Evolutionary conservation across 1,140 invertebrate genomes (phyloP), one percentile per base, ranked within the genome.

Genomic region (Hypsibius dujardini): DNA sequence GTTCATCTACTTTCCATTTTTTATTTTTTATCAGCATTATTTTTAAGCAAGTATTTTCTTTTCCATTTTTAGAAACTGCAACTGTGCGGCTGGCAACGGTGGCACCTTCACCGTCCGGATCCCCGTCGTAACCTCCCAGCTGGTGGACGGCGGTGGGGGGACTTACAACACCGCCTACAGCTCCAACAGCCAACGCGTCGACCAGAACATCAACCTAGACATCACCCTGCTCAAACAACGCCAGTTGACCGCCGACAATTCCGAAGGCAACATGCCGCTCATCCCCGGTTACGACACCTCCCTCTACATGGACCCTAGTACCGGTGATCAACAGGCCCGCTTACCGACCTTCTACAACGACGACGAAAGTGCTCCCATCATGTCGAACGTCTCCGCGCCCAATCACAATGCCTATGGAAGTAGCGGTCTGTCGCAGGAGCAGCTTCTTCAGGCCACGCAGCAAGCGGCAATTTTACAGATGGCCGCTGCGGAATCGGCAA

Each of bases 191-290:
- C 28, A 28, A 28, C 28, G 28, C 28, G 28, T 28, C 28, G 45
- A 67, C 42, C 62, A 67, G 45, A 67, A 67, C 62, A 67, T 67
- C 12, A 45, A 67, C 45, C 62, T 67, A 42, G 62, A 67, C 42
- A 67, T 67, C 7, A 56, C 28, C 28, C 28, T 28, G 28, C 28
- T 28, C 28, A 28, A 28, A 28, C 28, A 28, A 28, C 50, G 50
- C 7, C 7, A 12, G 7, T n/a, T 7, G 7, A 7, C 7, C 7
- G 7, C 50, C n/a, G 50, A 12, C 50, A n/a, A 12, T 56, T 12
- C 50, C 7, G 7, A 3, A 3, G 62, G 62, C 12, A 67, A 15
- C 12, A 15, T 67, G 62, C 62, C 62, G 12, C 42, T 67, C 3
- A 42, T 67, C 42, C 62, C 12, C 3, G 62, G 62, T 3, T 67